Conservation (phyloP, 2,113 vertebrate genomes). For the Hucho hucho region DNA sequence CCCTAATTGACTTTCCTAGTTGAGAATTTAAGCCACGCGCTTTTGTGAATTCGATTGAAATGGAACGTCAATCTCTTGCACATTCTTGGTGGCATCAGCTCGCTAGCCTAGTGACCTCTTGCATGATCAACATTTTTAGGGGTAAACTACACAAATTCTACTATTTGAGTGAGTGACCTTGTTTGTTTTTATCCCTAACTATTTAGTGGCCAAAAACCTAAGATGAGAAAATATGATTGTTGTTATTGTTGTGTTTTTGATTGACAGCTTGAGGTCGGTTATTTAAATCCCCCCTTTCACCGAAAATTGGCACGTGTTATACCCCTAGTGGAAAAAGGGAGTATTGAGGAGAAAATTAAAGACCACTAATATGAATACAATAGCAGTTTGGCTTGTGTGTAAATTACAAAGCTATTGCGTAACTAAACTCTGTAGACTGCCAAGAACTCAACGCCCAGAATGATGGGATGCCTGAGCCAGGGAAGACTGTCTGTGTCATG, state of each 20-base stretch:
- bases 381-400: constrained; percentile 51
- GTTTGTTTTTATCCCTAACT: neutral
- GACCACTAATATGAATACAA: constrained; percentile 53
- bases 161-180: neutral
- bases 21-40: neutral
- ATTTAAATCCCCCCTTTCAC: constrained; percentile 69
- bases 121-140: neutral
- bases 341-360: constrained; percentile 13
- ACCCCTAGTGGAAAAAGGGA: constrained; percentile 53
- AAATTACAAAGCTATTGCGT: constrained; percentile 68
- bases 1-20: neutral
- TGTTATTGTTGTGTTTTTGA: constrained; percentile 62
- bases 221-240: constrained; percentile 36
- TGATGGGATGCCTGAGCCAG: constrained; percentile 46
- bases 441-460: constrained; percentile 54
- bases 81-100: too few relatives aligned
- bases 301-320: constrained; percentile 53
- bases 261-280: constrained; percentile 60
- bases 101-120: neutral
- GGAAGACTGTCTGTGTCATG: constrained; percentile 56
- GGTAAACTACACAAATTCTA: neutral
- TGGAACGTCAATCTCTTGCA: too few relatives aligned
- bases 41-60: neutral
- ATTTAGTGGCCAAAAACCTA: neutral
- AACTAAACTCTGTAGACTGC: constrained; percentile 50